These are phyloP conservation scores for Luehdorfia chinensis DNA, from an alignment of 1,140 invertebrate species.

Conservation along the genomic window DNA sequence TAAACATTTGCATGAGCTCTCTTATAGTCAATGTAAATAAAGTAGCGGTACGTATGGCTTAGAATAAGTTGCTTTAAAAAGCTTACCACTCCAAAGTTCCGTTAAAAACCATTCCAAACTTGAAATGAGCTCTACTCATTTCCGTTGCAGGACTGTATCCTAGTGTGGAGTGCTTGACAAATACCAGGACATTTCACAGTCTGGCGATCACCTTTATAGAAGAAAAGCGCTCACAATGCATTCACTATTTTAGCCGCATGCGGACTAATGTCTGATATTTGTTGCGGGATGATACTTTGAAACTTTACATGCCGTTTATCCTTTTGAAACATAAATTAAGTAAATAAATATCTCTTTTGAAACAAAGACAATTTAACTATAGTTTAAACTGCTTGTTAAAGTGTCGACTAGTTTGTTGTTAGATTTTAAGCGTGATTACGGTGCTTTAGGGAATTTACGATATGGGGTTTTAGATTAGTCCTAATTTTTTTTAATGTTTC, in stretches of 20 bases:
- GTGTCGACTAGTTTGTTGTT: neutral
- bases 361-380: neutral
- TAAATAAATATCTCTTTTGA: neutral
- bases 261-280: constrained; percentile 29
- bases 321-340: constrained; percentile 1
- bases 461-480: too few relatives aligned
- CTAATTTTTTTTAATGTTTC: too few relatives aligned
- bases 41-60: too few relatives aligned
- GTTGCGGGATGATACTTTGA: constrained; percentile 20
- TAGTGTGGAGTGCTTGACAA: constrained; percentile 39
- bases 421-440: constrained; percentile 13
- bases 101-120: constrained; percentile 13
- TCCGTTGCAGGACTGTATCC: neutral
- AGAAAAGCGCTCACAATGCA: constrained; percentile 33
- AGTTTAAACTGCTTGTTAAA: neutral
- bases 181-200: constrained; percentile 65
- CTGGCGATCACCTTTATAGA: constrained; percentile 43
- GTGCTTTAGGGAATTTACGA: too few relatives aligned
- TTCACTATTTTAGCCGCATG: constrained; percentile 23
- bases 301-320: constrained; percentile 3
- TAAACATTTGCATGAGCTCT: too few relatives aligned
- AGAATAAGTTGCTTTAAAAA: too few relatives aligned
- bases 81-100: too few relatives aligned
- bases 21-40: too few relatives aligned
- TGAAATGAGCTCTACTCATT: constrained; percentile 13